Percentiles rank a stretch among this genome's conserved stretches.
phyloP scores from a whole-genome alignment of 2,888 invertebrate genomes.

The Phyllotreta striolata region DNA sequence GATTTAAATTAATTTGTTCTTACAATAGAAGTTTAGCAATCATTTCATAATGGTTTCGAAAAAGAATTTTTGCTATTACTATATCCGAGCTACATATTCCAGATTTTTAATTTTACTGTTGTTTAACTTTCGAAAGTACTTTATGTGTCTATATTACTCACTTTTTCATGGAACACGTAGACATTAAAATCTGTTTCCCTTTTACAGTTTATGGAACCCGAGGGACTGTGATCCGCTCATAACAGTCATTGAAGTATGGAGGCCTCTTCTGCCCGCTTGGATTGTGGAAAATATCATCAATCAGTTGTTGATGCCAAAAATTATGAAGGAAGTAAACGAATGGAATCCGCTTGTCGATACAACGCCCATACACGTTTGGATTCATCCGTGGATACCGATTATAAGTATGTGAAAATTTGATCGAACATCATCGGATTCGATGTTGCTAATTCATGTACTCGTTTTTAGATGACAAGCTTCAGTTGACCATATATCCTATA shows the following conservation, averaged over 20 bases:
- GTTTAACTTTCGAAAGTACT: not conserved
- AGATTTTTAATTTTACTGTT: not conserved
- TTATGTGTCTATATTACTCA: slow-evolving; percentile 11
- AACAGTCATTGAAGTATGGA: slow-evolving; percentile 82
- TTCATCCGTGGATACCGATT: slow-evolving; percentile 93
- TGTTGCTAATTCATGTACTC: slow-evolving; percentile 9
- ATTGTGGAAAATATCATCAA: slow-evolving; percentile 83
- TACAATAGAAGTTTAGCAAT: too few relatives aligned
- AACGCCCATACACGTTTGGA: slow-evolving; percentile 95
- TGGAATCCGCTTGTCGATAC: slow-evolving; percentile 98
- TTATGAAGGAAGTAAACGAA: slow-evolving; percentile 77
- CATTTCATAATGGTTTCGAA: not conserved
- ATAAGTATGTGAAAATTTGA: slow-evolving; percentile 66
- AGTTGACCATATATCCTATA: slow-evolving; percentile 77
- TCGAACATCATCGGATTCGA: not conserved
- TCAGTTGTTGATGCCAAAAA: slow-evolving; percentile 79
- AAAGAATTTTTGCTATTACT: too few relatives aligned
- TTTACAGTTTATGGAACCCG: slow-evolving; percentile 79
- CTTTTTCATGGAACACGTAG: too few relatives aligned
- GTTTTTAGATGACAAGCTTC: slow-evolving; percentile 54
- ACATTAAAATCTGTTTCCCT: not conserved
- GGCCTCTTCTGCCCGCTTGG: slow-evolving; percentile 81
- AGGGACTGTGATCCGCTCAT: slow-evolving; percentile 81
- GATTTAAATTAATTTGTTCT: too few relatives aligned
- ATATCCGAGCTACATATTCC: too few relatives aligned